Evolutionary conservation across 2,797 vertebrate genomes (phyloP).

Genomic region (Sebastolobus altivelis): DNA sequence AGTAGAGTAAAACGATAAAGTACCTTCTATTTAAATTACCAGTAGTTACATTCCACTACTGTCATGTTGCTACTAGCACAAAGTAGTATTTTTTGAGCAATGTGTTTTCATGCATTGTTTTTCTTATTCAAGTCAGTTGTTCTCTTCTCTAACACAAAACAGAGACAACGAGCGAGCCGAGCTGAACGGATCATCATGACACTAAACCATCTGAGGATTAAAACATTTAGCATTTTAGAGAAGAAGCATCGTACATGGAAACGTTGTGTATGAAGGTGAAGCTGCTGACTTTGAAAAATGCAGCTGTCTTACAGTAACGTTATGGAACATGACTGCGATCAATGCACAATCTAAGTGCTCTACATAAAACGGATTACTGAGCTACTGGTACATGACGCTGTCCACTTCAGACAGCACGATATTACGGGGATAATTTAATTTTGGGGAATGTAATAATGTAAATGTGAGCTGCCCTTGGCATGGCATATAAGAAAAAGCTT

Average conservation of each 20-base stretch:
- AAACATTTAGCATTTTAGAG: no score
- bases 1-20: no score
- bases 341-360: background rate
- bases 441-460: background rate
- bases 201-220: background rate
- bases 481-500: background rate
- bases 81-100: rapidly evolving
- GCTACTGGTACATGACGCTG: background rate
- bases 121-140: no score
- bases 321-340: background rate
- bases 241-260: no score
- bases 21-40: no score
- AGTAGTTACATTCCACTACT: no score
- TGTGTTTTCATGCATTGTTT: no score
- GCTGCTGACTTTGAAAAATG: background rate
- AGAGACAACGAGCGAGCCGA: no score
- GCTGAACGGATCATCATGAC: background rate
- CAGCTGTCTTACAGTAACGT: background rate
- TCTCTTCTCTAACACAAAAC: no score
- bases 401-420: background rate
- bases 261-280: background rate
- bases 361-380: background rate
- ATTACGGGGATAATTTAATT: background rate
- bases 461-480: background rate
- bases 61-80: no score